Percentiles rank a stretch among this genome's conserved stretches.
Conservation (phyloP, 1,140 invertebrate species). For the Diachasmimorpha longicaudata region DNA sequence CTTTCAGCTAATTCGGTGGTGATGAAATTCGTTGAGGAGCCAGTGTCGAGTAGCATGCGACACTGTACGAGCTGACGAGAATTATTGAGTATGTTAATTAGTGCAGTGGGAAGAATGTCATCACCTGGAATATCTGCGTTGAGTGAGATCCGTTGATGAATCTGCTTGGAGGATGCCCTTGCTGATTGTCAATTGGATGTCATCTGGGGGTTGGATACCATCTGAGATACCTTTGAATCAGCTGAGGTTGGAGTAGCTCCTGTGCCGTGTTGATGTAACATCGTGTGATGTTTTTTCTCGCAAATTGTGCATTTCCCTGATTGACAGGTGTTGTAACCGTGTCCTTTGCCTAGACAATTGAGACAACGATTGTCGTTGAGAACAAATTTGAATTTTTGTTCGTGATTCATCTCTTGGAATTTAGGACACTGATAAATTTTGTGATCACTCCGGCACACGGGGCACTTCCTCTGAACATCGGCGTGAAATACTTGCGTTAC, state of each 20-base stretch:
- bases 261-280: too few species aligned
- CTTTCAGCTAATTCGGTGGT: slow-evolving; percentile 13
- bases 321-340: not conserved
- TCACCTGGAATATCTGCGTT: not conserved
- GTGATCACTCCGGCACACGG: not conserved
- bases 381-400: not conserved
- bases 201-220: too few species aligned
- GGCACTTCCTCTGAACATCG: not conserved
- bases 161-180: too few species aligned
- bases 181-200: too few species aligned
- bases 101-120: not conserved
- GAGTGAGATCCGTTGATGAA: not conserved
- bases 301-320: not conserved
- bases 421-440: not conserved
- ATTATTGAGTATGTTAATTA: not conserved
- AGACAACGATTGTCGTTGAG: not conserved
- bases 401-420: not conserved
- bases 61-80: not conserved
- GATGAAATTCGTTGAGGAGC: not conserved
- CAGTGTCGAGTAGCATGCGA: not conserved
- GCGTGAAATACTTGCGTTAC: not conserved
- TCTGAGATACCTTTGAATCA: not conserved
- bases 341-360: not conserved
- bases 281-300: not conserved
- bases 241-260: not conserved